Base-by-base conservation (phyloP, 2,888 invertebrate genomes). In the Luperina testacea region DNA sequence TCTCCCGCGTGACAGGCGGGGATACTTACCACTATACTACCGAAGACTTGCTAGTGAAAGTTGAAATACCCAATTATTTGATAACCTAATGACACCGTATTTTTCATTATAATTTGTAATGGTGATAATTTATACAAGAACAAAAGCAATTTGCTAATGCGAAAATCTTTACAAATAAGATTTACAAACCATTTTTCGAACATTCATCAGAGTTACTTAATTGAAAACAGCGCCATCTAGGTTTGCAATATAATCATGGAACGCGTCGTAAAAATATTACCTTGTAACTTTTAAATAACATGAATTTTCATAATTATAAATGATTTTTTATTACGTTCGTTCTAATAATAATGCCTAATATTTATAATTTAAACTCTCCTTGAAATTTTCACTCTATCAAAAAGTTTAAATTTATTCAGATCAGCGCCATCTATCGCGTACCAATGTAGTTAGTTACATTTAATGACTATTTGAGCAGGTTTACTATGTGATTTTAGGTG, bases 1-100 rank as follows among this genome's bases (percentile, higher is more conserved):
- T 97, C 97, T 97, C 97, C 96, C 97, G 97, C 96, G 97, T 97
- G 97, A 97, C 96, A 97, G 97, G 97, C 97, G 96, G 97, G 87
- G 83, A 87, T 86, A 84, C 87, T 88, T 63, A 88, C 85, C 82
- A 88, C 89, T 88, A 88, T 88, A 88, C 88, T 88, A 88, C 88
- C 88, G 88, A 87, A 88, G 87, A 88, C 76, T 80, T 82, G 0
- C 0, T 7, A n/a, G n/a, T n/a, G n/a, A n/a, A n/a, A n/a, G 0
- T 0, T 0, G 15, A 81, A 88, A 78, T 85, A 32, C 0, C 0
- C 0, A 8, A 63, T 0, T 0, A 11, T 0, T 27, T 61, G 0
- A 1, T 53, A 45, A 0, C 0, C 0, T 0, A 32, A 27, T 53
- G 1, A 15, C 2, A 48, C 0, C 0, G 2, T 17, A 5, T 0